Evolutionary conservation across 2,797 vertebrate species (phyloP).

Genomic region (Oceanodroma leucorhoa): DNA sequence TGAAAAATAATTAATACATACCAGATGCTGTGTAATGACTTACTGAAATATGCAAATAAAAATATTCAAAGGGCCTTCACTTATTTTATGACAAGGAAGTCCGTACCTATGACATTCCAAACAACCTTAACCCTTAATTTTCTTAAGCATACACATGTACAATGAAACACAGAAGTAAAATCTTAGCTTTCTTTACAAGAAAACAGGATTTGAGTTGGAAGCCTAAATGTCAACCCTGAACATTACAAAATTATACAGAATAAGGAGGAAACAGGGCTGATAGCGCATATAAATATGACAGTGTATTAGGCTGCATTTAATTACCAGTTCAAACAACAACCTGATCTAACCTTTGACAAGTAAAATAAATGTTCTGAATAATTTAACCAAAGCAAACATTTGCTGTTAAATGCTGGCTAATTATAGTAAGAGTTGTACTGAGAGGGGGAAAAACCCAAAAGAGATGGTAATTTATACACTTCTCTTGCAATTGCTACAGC

Average conservation of each 20-base stretch:
- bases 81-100: neutral
- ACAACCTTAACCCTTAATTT: neutral
- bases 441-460: slow-evolving; percentile 46
- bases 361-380: slow-evolving; percentile 88
- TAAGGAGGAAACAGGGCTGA: slow-evolving; percentile 68
- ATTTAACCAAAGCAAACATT: slow-evolving; percentile 89
- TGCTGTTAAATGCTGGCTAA: slow-evolving; percentile 84
- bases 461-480: slow-evolving; percentile 78
- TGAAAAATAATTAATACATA: slow-evolving; percentile 30
- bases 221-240: slow-evolving; percentile 66
- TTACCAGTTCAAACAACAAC: slow-evolving; percentile 81
- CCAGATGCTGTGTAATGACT: neutral
- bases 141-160: neutral
- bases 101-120: neutral
- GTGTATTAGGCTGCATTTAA: slow-evolving; percentile 78
- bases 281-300: slow-evolving; percentile 73
- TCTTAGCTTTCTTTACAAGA: slow-evolving; percentile 7
- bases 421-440: slow-evolving; percentile 79
- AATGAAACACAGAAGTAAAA: neutral
- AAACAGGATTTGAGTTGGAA: slow-evolving; percentile 48
- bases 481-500: slow-evolving; percentile 72
- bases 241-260: slow-evolving; percentile 71
- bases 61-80: neutral
- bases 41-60: slow-evolving; percentile 8
- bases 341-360: slow-evolving; percentile 84